Evolutionary conservation across 2,888 invertebrate genomes (phyloP).

Genomic region (Antitype chi): DNA sequence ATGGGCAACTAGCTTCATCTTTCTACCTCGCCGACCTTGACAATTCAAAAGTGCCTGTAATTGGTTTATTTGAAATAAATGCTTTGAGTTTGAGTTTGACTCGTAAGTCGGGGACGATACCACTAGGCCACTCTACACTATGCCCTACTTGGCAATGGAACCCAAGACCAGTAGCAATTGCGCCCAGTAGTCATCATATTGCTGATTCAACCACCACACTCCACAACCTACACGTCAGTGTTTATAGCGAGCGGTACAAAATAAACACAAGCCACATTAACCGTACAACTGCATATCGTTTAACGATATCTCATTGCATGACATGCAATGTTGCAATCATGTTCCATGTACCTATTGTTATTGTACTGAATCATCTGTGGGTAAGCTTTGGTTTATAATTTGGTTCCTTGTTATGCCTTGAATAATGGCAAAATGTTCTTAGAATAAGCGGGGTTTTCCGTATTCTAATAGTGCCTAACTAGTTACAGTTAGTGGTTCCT

Average conservation of each 20-base stretch:
- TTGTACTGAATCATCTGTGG: slow-evolving; percentile 6
- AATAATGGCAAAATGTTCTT: neutral
- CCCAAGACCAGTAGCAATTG: too few relatives aligned
- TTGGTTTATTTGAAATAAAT: too few relatives aligned
- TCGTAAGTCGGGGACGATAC: too few relatives aligned
- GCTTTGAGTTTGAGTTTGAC: too few relatives aligned
- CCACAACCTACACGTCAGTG: neutral
- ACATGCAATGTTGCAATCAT: slow-evolving; percentile 56
- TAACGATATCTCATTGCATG: slow-evolving; percentile 47
- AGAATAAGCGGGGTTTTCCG: neutral
- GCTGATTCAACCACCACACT: too few relatives aligned
- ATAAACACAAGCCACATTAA: slow-evolving; percentile 33
- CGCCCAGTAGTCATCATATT: too few relatives aligned
- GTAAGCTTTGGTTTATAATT: slow-evolving; percentile 1
- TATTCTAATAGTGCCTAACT: neutral
- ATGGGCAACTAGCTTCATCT: too few relatives aligned
- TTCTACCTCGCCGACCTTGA: too few relatives aligned
- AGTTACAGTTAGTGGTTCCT: neutral
- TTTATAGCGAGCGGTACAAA: slow-evolving; percentile 10
- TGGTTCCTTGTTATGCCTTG: neutral
- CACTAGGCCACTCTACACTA: too few relatives aligned
- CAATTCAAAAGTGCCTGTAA: too few relatives aligned
- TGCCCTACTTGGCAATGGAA: too few relatives aligned
- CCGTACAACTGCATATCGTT: slow-evolving; percentile 35
- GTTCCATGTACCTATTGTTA: slow-evolving; percentile 1